Evolutionary conservation across 2,113 vertebrate species (phyloP).

Genomic region (Silurus meridionalis): DNA sequence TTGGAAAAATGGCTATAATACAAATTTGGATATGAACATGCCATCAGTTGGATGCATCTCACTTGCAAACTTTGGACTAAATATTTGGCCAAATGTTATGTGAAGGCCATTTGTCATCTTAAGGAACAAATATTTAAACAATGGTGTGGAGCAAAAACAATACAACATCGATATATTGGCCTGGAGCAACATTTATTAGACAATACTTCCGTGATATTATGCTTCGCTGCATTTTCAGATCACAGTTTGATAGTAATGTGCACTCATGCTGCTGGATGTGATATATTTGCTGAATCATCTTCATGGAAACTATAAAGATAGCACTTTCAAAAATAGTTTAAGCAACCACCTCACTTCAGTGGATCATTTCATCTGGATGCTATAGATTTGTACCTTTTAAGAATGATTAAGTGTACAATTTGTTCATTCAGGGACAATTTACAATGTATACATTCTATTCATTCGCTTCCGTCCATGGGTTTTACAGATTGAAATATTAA

Average conservation of each 20-base stretch:
- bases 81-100: neutral
- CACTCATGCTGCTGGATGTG: neutral
- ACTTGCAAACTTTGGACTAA: neutral
- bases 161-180: neutral
- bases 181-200: neutral
- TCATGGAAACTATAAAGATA: neutral
- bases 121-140: slow-evolving; percentile 3
- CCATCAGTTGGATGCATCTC: neutral
- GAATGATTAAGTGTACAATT: neutral
- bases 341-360: neutral
- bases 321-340: neutral
- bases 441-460: no score
- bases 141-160: neutral
- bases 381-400: neutral
- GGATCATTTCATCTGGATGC: neutral
- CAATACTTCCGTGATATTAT: neutral
- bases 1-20: neutral
- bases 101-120: neutral
- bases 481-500: neutral
- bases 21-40: neutral
- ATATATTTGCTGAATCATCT: neutral
- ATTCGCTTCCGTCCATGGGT: neutral
- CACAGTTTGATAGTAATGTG: neutral
- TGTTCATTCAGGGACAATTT: neutral
- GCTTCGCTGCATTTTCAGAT: neutral